A percentile compares a stretch with the other conserved stretches of the same genome.
phyloP scores from a whole-genome alignment of 2,113 vertebrate species.

The Alethe castanea region DNA sequence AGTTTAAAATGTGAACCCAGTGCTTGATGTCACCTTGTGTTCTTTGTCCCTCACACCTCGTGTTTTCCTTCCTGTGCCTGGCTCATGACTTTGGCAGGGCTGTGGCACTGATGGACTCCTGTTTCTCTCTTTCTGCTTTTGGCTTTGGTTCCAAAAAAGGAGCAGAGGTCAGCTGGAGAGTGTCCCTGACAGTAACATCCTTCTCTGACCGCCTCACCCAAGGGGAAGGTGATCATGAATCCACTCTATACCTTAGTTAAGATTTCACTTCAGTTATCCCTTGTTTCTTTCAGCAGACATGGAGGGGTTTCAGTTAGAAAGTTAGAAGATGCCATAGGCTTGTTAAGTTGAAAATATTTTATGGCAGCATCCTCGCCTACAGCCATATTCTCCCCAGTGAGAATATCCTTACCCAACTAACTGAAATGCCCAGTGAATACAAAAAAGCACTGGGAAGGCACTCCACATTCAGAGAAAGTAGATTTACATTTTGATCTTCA shows the following conservation, averaged over 20 bases:
- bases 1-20: neutral
- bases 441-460: neutral
- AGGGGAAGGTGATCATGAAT: neutral
- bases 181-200: neutral
- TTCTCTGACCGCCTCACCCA: neutral
- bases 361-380: neutral
- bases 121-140: neutral
- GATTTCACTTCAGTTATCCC: neutral
- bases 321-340: neutral
- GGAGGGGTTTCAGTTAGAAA: neutral
- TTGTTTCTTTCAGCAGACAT: neutral
- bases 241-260: neutral
- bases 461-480: neutral
- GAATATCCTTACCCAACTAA: neutral
- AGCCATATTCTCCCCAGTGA: neutral
- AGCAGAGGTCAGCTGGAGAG: neutral
- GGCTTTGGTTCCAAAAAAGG: neutral
- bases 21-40: fast-evolving
- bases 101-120: neutral
- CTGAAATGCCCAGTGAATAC: neutral
- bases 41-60: neutral
- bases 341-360: neutral
- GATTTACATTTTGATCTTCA: neutral
- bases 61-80: neutral
- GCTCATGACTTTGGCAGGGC: neutral